Evolutionary conservation across 2,797 vertebrate species (phyloP), one percentile per base, ranked within the genome.

Genomic region (Mastacembelus armatus): DNA sequence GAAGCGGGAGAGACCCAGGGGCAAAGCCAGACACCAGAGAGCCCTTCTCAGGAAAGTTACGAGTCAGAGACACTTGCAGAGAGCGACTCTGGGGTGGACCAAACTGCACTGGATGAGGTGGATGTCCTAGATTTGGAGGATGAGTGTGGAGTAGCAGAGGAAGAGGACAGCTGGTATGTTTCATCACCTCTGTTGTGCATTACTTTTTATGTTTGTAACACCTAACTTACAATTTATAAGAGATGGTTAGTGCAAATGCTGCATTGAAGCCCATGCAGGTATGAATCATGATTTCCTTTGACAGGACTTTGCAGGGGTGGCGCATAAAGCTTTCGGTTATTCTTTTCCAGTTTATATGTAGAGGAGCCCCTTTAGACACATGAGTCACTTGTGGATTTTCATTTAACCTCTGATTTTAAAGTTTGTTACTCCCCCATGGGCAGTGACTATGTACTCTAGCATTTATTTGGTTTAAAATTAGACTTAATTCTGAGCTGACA

Each of bases 101-200:
- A 92, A 18, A 85, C 87, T 0, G 92, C 93, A 1, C 90, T 97
- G 80, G 96, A 97, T 44, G 95, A 96, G 59, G 94, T 96, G 62
- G 95, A 96, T 18, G 93, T 96, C 73, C 83, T 98, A 0, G 94
- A 97, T 80, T 90, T 97, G 67, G 94, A 94, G 44, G 95, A 94
- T 30, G 93, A 92, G 79, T 89, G 81, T 2, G 94, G 92, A 1
- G 95, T 94, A 62, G 71, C 88, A 18, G 93, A 95, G 10, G 95
- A 96, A 1, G 95, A 96, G 43, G 93, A 95, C 84, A 94, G 94
- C 71, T 98, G 96, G 96, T 97, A 95, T 0, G 96, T 94, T 54
- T 62, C 11, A 10, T 35, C 22, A 19, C 47, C 29, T 39, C 30
- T 11, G 15, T 22, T 15, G 5, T n/a, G 19, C 7, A 11, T 43